Evolutionary conservation across 2,797 vertebrate genomes (phyloP), one percentile per base, ranked within the genome.

Genomic region (Tangara arthus): DNA sequence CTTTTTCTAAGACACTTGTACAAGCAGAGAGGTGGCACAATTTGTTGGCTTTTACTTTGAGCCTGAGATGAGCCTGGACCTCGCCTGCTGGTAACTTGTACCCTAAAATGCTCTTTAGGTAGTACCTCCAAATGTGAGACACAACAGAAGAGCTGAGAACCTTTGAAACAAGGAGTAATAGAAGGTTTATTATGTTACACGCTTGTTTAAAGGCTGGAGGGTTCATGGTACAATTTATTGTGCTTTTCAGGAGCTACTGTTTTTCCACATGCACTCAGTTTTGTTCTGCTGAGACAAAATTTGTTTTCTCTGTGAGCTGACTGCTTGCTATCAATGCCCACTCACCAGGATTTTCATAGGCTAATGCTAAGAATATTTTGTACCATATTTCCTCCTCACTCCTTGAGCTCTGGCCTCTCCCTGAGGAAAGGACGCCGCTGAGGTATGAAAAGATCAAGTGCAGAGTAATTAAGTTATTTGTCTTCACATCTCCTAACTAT

Each of bases 201-300:
- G 8, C 23, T 66, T 84, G 52, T 93, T 94, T 89, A 90, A 92
- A 84, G 92, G 59, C 86, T 79, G 70, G 85, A 89, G 86, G 32
- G n/a, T 72, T 89, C 55, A 41, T 17, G 56, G 41, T 18, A 75
- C 50, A 83, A 79, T 91, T 93, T 93, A 93, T 79, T 93, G 73
- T 77, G 44, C 55, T 87, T 88, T 87, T 84, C 70, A 79, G 16
- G 80, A 82, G 64, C 50, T 72, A 7, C 64, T 53, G 37, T 34
- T 87, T 87, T 87, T 64, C 72, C 87, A 50, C 60, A 16, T n/a
- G 59, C 17, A 11, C 79, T 79, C 72, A 19, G 66, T 65, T 93
- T 84, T 81, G 50, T 86, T 94, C 69, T 79, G 52, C 77, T 72
- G 86, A 90, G 70, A 77, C 60, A 68, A 24, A 68, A 78, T 86